Evolutionary conservation across 2,888 invertebrate genomes (phyloP).

Genomic region (Drosophila histrio): DNA sequence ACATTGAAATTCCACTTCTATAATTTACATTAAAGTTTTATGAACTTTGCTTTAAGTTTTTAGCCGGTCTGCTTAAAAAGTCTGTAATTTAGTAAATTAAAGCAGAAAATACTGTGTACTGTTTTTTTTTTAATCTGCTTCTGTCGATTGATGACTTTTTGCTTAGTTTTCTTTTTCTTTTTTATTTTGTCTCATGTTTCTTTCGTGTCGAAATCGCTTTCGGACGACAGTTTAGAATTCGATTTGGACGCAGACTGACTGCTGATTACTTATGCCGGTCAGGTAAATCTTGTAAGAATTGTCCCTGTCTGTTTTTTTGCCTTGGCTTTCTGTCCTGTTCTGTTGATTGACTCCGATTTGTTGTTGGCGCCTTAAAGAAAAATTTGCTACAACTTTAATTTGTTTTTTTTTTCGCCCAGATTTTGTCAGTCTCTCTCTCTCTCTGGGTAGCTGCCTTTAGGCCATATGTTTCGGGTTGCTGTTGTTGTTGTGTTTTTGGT

Average conservation of each 20-base stretch:
- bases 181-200: background rate
- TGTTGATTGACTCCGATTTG: conserved; percentile 62
- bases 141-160: conserved; percentile 47
- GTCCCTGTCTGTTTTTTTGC: conserved; percentile 34
- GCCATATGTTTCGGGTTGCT: conserved; percentile 49
- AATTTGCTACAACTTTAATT: conserved; percentile 61
- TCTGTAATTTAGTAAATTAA: background rate
- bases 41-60: background rate
- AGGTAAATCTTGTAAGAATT: conserved; percentile 75
- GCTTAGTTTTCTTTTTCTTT: conserved; percentile 5
- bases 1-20: no score
- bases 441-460: no score
- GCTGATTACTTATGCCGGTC: conserved; percentile 75
- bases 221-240: conserved; percentile 74
- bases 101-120: conserved; percentile 17
- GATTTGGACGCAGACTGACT: conserved; percentile 47
- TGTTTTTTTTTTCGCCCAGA: conserved; percentile 49
- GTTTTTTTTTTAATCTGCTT: conserved; percentile 15
- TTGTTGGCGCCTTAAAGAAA: conserved; percentile 59
- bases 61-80: no score
- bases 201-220: conserved; percentile 70
- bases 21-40: background rate
- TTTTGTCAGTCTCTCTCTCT: conserved; percentile 22
- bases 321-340: background rate
- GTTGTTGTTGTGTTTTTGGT: conserved; percentile 3